A percentile compares a stretch with the other conserved stretches of the same genome.
phyloP scores from a whole-genome alignment of 1,140 invertebrate species.

The Conopomorpha cramerella region DNA sequence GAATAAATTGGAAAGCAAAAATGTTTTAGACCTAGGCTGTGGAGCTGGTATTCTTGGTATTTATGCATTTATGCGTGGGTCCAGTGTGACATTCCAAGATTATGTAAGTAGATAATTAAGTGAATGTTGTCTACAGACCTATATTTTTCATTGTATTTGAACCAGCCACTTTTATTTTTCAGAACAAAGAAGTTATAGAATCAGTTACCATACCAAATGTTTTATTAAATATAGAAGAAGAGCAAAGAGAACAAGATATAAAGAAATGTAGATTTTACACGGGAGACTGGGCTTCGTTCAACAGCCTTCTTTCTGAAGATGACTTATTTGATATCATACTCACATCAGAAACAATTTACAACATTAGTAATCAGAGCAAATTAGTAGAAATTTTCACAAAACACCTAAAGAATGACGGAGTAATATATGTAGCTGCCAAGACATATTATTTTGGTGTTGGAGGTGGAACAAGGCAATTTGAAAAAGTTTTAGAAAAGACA shows the following conservation, averaged over 20 bases:
- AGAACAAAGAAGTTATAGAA: conserved; percentile 80
- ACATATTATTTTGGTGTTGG: conserved; percentile 90
- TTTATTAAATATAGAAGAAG: conserved; percentile 66
- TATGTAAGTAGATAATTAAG: conserved; percentile 78
- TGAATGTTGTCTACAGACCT: too few relatives aligned
- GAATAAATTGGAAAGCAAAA: conserved; percentile 50
- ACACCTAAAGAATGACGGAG: conserved; percentile 68
- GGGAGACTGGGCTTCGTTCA: conserved; percentile 80
- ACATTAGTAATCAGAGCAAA: conserved; percentile 77
- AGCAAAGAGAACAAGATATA: conserved; percentile 43
- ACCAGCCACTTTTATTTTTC: conserved; percentile 54
- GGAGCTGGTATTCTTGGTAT: conserved; percentile 83
- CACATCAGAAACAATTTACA: conserved; percentile 92
- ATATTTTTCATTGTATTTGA: too few relatives aligned
- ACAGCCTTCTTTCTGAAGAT: conserved; percentile 42
- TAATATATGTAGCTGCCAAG: conserved; percentile 79
- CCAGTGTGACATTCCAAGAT: conserved; percentile 84
- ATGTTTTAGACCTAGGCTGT: conserved; percentile 84
- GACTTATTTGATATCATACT: conserved; percentile 81
- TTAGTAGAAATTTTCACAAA: conserved; percentile 71
- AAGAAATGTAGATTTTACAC: conserved; percentile 71
- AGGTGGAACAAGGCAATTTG: conserved; percentile 76
- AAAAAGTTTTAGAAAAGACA: conserved; percentile 64
- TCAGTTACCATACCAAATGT: conserved; percentile 80
- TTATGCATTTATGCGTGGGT: conserved; percentile 67